phyloP scores from a whole-genome alignment of 2,888 invertebrate species.

The Euzetes globulus region DNA sequence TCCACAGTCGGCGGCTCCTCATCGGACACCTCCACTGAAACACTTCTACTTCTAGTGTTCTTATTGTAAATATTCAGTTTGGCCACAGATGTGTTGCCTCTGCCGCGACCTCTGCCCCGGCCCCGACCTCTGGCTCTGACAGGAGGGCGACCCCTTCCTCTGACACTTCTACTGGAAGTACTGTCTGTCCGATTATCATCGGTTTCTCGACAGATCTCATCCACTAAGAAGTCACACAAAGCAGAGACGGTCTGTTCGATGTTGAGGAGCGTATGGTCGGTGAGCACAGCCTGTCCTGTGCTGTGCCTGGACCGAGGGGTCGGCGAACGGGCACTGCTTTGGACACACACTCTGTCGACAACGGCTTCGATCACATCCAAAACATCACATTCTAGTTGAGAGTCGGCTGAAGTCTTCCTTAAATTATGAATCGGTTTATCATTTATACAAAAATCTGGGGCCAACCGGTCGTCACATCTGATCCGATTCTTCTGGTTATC shows the following conservation, averaged over 20 bases:
- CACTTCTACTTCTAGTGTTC: slow-evolving; percentile 42
- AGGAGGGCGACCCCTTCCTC: not conserved
- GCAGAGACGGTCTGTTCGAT: slow-evolving; percentile 8
- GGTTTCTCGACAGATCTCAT: not conserved
- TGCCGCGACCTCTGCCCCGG: slow-evolving; percentile 38
- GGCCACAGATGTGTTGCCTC: slow-evolving; percentile 28
- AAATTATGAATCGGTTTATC: not conserved
- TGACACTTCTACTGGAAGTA: not conserved
- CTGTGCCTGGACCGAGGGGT: not conserved
- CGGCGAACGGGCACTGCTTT: not conserved
- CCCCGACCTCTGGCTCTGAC: slow-evolving; percentile 35
- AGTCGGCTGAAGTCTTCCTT: not conserved
- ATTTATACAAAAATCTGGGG: not conserved
- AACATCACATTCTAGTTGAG: slow-evolving; percentile 12
- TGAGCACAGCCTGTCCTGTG: not conserved
- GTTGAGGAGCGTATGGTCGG: not conserved
- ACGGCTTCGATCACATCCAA: not conserved
- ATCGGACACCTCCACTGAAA: slow-evolving; percentile 42
- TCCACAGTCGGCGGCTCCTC: slow-evolving; percentile 43
- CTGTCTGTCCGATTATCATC: too few relatives aligned
- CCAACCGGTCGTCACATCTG: not conserved
- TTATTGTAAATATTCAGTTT: slow-evolving; percentile 42
- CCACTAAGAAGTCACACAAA: slow-evolving; percentile 29
- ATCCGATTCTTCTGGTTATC: slow-evolving; percentile 2
- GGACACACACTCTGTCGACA: not conserved